Conservation (phyloP, 1,140 invertebrate species). For the Rhagoletis pomonella region DNA sequence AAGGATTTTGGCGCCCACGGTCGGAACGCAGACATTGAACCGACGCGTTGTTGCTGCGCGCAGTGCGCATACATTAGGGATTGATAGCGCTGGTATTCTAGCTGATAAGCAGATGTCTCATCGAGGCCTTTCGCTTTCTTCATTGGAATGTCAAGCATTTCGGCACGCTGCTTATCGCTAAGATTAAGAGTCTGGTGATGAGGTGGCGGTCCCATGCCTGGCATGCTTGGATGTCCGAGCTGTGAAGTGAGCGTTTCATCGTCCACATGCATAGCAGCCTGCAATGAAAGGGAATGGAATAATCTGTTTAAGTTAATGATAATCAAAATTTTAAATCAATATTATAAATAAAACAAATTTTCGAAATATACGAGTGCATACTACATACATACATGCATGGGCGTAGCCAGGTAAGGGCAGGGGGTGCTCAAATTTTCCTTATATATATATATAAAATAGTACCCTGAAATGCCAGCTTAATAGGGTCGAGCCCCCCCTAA, state of each 20-base stretch:
- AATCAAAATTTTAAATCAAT: no score
- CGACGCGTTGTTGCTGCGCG: slow-evolving; percentile 63
- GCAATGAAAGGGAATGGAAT: slow-evolving; percentile 49
- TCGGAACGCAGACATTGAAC: slow-evolving; percentile 74
- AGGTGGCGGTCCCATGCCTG: slow-evolving; percentile 57
- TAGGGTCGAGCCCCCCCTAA: no score
- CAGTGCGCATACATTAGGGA: slow-evolving; percentile 69
- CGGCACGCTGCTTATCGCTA: slow-evolving; percentile 69
- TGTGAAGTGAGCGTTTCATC: slow-evolving; percentile 60
- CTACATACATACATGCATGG: no score
- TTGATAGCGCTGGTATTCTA: slow-evolving; percentile 66
- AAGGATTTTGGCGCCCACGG: slow-evolving; percentile 74
- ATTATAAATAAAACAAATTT: no score
- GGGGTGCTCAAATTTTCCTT: no score
- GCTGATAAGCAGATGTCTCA: slow-evolving; percentile 60
- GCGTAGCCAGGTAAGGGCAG: no score
- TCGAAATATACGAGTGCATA: no score
- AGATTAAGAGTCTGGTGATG: slow-evolving; percentile 59
- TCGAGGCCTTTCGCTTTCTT: slow-evolving; percentile 71
- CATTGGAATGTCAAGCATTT: slow-evolving; percentile 76
- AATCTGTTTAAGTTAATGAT: neutral
- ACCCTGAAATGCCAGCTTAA: no score
- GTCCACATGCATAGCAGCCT: slow-evolving; percentile 68
- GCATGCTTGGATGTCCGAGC: slow-evolving; percentile 54
- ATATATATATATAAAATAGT: no score